Evolutionary conservation across 2,888 invertebrate genomes (phyloP), one percentile per base, ranked within the genome.

Genomic region (Clistopyga incitator): DNA sequence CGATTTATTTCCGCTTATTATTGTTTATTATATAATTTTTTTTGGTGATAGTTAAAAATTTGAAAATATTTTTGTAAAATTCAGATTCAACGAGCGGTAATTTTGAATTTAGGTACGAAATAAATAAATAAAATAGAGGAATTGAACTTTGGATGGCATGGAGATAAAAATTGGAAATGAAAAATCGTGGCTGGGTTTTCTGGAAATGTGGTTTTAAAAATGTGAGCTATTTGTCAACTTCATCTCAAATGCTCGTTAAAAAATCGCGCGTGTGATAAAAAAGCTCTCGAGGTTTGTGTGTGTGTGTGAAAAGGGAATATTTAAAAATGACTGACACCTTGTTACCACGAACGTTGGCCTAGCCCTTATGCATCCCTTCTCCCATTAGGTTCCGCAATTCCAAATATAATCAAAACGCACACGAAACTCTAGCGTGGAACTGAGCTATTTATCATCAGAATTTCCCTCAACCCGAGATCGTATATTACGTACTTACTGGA

Each of bases 251-350:
- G 6, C 56, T 10, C 25, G 56, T 10, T 8, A 2, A 23, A 56
- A 13, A 25, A 20, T 56, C 56, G 25, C 56, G 56, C 25, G 56
- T 56, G 56, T 25, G 56, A 56, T 56, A 56, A 56, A 56, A 25
- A 56, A 56, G 25, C 23, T 10, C 25, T 56, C 56, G 1, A 38
- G 10, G 25, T 65, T n/a, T 56, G 29, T 13, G 18, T 38, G 23
- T 50, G 38, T 65, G 82, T 84, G 50, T 50, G 50, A 6, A 50
- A 84, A 81, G 79, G 78, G 76, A 85, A 86, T 88, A 88, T 88
- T 87, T 86, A 88, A 87, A 88, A 18, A 86, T 85, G 38, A 84
- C 87, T 87, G 86, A 87, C 86, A 84, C 80, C 84, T 85, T 83
- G 84, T 80, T 20, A 42, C 38, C 81, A 59, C 81, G 50, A 42